phyloP scores from a whole-genome alignment of 2,113 vertebrate species.

The Amia ocellicauda region DNA sequence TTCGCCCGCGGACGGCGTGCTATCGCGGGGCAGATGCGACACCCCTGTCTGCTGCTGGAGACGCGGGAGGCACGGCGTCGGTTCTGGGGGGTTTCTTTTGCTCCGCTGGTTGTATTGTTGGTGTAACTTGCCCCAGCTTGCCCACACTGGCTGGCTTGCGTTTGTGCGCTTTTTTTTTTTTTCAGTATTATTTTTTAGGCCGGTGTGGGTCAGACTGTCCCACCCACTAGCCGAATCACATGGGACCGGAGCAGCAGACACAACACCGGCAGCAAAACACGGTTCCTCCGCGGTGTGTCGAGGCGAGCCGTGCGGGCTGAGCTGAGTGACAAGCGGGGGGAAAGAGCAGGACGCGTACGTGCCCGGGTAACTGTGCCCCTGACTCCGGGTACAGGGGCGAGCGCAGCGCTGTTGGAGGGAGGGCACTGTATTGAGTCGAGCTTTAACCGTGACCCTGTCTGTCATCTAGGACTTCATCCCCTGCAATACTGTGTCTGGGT shows the following conservation, averaged over 20 bases:
- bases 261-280: not conserved
- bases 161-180: too few relatives aligned
- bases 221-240: constrained; percentile 17
- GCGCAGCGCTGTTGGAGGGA: too few relatives aligned
- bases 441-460: too few relatives aligned
- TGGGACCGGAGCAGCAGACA: constrained; percentile 2
- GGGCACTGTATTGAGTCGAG: too few relatives aligned
- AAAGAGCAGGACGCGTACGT: too few relatives aligned
- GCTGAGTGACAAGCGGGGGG: too few relatives aligned
- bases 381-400: too few relatives aligned
- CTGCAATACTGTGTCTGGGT: too few relatives aligned
- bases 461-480: too few relatives aligned
- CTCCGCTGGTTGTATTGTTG: not conserved
- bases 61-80: not conserved
- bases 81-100: not conserved
- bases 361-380: too few relatives aligned
- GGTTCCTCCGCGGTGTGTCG: too few relatives aligned
- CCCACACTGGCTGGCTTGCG: not conserved
- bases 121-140: constrained; percentile 6
- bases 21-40: not conserved
- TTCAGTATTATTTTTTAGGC: constrained; percentile 4
- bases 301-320: too few relatives aligned
- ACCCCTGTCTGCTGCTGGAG: constrained; percentile 1
- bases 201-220: constrained; percentile 13
- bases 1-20: not conserved